phyloP scores from a whole-genome alignment of 2,797 vertebrate genomes.

The Melanogrammus aeglefinus region DNA sequence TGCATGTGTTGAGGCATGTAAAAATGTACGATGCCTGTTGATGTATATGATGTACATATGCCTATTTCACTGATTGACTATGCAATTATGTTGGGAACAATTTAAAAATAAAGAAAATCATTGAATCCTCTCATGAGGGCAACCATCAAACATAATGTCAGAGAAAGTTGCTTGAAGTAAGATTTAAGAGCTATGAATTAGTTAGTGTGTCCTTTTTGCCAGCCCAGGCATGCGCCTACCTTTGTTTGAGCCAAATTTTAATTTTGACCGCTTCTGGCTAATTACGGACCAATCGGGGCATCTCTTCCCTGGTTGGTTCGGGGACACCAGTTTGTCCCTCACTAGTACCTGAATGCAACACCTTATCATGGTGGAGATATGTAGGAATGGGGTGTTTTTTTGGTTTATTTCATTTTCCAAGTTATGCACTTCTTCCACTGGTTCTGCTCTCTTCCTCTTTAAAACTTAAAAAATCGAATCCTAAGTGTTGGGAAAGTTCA shows the following conservation, averaged over 20 bases:
- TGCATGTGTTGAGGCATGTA: not conserved
- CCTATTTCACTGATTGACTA: not conserved
- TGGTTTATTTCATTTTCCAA: too few species aligned
- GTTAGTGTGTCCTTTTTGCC: not conserved
- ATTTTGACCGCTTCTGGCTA: not conserved
- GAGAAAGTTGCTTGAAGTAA: not conserved
- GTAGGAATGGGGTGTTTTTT: not conserved
- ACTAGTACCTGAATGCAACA: not conserved
- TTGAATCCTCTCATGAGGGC: not conserved
- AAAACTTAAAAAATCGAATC: not conserved
- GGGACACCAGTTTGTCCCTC: not conserved
- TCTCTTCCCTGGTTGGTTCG: not conserved
- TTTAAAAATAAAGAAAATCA: not conserved
- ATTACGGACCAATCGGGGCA: not conserved
- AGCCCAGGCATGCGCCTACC: too few species aligned
- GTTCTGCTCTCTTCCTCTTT: too few species aligned
- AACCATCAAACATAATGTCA: too few species aligned
- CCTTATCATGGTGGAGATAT: not conserved
- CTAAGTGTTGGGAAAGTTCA: not conserved
- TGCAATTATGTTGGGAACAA: not conserved
- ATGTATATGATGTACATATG: not conserved
- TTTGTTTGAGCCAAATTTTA: not conserved
- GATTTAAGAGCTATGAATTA: not conserved
- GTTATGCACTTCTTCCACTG: too few species aligned
- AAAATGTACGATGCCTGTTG: not conserved